Conservation (phyloP, 2,113 vertebrate species). For the Phodopus roborovskii region DNA sequence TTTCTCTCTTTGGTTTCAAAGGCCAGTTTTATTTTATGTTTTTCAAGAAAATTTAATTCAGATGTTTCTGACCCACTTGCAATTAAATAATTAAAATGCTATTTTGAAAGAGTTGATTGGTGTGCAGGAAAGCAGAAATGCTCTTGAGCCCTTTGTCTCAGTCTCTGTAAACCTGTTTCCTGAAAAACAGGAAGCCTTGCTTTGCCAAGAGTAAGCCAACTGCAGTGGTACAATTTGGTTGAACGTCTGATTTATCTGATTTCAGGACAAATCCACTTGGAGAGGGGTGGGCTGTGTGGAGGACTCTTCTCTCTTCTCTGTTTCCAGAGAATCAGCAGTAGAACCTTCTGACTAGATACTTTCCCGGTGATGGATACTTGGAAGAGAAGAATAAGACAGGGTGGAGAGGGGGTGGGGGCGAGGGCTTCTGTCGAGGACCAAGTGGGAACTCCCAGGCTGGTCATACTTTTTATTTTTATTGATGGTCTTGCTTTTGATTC, state of each 20-base stretch:
- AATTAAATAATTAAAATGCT: constrained; percentile 78
- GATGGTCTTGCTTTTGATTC: not conserved
- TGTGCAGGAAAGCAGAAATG: constrained; percentile 66
- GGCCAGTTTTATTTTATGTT: constrained; percentile 42
- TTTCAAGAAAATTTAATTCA: constrained; percentile 76
- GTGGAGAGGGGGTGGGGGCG: too few species aligned
- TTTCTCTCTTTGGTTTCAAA: constrained; percentile 75
- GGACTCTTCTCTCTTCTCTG: not conserved
- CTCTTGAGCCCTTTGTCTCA: constrained; percentile 45
- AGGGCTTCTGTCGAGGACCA: not conserved
- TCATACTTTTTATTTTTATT: not conserved
- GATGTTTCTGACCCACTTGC: constrained; percentile 75
- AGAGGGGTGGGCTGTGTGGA: not conserved
- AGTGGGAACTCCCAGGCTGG: not conserved
- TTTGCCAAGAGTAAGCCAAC: constrained; percentile 57
- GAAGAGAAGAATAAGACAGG: not conserved
- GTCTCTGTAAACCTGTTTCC: constrained; percentile 63
- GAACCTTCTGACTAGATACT: constrained; percentile 12
- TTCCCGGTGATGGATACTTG: not conserved
- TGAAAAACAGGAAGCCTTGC: constrained; percentile 56
- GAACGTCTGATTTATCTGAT: constrained; percentile 62
- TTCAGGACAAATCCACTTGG: constrained; percentile 22
- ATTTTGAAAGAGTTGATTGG: constrained; percentile 70
- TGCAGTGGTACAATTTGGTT: not conserved
- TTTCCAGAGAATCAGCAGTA: not conserved